Base-by-base conservation (phyloP, 2,797 vertebrate genomes). In the Sciaenops ocellatus region DNA sequence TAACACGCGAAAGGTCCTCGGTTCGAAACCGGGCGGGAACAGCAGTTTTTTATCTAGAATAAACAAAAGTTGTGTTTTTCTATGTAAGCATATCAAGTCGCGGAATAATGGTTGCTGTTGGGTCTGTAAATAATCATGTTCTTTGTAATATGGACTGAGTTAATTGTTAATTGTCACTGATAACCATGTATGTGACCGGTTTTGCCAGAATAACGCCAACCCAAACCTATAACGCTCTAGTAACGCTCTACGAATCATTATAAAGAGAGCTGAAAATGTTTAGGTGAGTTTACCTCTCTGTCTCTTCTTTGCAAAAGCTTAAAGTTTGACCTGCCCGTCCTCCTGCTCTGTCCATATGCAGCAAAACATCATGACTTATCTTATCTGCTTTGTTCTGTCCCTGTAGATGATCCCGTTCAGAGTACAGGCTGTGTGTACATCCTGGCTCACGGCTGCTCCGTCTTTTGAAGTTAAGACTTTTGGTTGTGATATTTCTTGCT, bases 1-100 rank as follows among this genome's bases (percentile, higher is more conserved):
- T 90, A 87, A 92, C 91, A 89, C 70, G 78, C 84, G 83, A 91
- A 90, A 89, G 88, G 89, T 91, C 87, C 87, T 75, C 76, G 66
- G 89, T 90, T 92, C 71, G 84, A 92, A 65, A 90, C 89, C 52
- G 87, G 84, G 90, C 76, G n/a, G 84, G 83, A 89, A 90, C 82
- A 83, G 48, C 42, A 0, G 0, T 24, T 71, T 22, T 63, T 63
- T 17, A 6, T 46, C 3, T 28, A 8, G 28, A 18, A 0, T 18
- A 0, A 17, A 24, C 28, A 6, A 8, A 2, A 4, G 1, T 18
- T 1, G 15, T 42, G 3, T 24, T 0, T 42, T 28, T 50, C 0
- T 46, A 18, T 61, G 26, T 65, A 10, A n/a, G 12, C n/a, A 15
- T 5, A 42, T 6, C 18, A 15, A 22, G 10, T 9, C 0, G 0